Base-by-base conservation (phyloP, 2,113 vertebrate species). In the Brevimyrus niger region DNA sequence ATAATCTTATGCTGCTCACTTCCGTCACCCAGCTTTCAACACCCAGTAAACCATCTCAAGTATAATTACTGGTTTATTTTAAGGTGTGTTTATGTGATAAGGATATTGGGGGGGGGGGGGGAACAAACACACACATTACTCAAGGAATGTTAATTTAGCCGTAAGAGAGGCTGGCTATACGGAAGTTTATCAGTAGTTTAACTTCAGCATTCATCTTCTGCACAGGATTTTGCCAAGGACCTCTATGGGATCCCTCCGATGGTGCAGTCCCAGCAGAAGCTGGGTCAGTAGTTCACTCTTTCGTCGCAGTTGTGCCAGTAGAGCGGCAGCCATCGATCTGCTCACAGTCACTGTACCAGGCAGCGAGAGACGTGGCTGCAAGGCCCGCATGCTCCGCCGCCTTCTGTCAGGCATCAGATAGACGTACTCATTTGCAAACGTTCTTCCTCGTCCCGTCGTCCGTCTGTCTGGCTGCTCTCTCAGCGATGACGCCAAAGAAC, bases 221-320 rank as follows among this genome's bases (percentile, higher is more conserved):
- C 90, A 48, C 94, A 99, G 98, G 98, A 99, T 94, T 99, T 97
- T 95, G 98, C 98, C 90, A 98, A 98, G 94, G 98, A 99, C 93
- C 96, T 96, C 91, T 99, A 99, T 87, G 98, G 98, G 89, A 91
- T 98, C 89, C 92, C 96, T 69, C 93, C 96, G 85, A 95, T 99
- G 97, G 96, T 99, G 92, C 98, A 98, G 89, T 99, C 98, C 51
- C 97, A 98, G 93, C 96, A 99, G 90, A 99, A 98, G 95, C 95
- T 97, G 95, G 98, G 98, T 99, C 92, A 96, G 98, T 97, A 92
- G 89, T 42, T 65, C 21, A 42, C 15, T 19, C 31, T 87, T 3
- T 46, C 5, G 4, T 3, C n/a, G n/a, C 44, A 1, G 17, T 65
- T 87, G 11, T 13, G 17, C 17, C 17, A 35, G 9, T 4, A 23